Conservation (phyloP, 2,113 vertebrate species). For the Gymnarchus niloticus region DNA sequence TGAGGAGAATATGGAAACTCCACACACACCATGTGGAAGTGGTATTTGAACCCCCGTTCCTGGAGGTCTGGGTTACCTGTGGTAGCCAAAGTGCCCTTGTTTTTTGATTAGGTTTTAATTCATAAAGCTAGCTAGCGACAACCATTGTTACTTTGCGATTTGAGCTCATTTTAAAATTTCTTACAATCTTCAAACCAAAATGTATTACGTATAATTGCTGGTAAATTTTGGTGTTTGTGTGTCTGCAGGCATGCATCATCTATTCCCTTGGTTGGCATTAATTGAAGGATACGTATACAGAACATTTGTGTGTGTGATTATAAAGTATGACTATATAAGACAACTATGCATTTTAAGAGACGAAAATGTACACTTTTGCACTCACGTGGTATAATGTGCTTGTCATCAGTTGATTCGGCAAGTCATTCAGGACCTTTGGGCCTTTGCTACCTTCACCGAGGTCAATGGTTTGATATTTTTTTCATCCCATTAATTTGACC, state of each 20-base stretch:
- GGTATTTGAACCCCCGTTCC: too few species aligned
- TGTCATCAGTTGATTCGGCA: not conserved
- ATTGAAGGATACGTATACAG: too few species aligned
- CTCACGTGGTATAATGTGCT: not conserved
- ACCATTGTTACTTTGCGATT: not conserved
- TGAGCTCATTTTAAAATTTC: not conserved
- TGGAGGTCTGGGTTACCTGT: too few species aligned
- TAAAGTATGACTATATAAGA: not conserved
- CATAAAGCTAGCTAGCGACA: too few species aligned
- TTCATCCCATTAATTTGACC: constrained; percentile 12
- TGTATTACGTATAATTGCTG: not conserved
- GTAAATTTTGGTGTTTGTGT: not conserved
- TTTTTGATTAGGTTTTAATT: not conserved
- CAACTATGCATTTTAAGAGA: not conserved
- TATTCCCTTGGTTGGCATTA: not conserved
- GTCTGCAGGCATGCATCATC: too few species aligned
- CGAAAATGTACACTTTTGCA: not conserved
- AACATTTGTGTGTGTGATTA: too few species aligned
- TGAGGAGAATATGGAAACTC: too few species aligned
- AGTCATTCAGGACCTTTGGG: not conserved
- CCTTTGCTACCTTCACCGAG: not conserved
- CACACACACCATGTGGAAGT: too few species aligned
- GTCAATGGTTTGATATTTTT: not conserved
- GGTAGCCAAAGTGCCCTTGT: too few species aligned
- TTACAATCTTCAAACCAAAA: not conserved